phyloP scores from a whole-genome alignment of 2,888 invertebrate genomes.

The Ochropleura plecta region DNA sequence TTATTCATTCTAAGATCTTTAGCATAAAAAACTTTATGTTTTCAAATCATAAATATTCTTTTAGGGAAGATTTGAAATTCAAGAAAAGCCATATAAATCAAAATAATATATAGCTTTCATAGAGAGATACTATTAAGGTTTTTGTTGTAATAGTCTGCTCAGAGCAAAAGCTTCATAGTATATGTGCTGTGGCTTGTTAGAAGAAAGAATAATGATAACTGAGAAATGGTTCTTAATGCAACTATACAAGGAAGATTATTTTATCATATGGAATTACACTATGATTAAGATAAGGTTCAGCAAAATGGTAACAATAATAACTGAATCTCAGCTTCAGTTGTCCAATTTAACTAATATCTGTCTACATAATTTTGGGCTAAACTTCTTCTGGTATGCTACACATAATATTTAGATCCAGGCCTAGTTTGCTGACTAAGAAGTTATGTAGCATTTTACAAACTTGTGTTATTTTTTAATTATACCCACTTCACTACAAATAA shows the following conservation, averaged over 20 bases:
- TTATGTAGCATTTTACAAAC: background rate
- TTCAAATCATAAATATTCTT: no score
- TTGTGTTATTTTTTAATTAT: slow-evolving; percentile 3
- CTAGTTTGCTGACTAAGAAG: background rate
- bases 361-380: background rate
- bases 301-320: background rate
- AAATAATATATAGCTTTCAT: background rate
- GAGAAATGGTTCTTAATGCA: background rate
- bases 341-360: background rate
- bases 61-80: background rate
- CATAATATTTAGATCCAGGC: background rate
- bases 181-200: background rate
- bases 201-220: background rate
- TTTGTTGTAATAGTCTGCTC: background rate
- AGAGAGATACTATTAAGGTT: background rate
- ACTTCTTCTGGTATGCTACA: background rate
- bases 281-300: no score
- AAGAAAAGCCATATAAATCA: background rate
- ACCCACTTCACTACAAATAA: background rate
- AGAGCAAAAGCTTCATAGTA: background rate
- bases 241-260: background rate
- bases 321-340: background rate
- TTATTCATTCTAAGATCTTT: background rate
- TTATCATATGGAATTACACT: background rate
- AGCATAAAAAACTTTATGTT: background rate